These are phyloP conservation scores for Paraplagusia blochii DNA, from an alignment of 2,113 vertebrate genomes.

Conservation along the genomic window DNA sequence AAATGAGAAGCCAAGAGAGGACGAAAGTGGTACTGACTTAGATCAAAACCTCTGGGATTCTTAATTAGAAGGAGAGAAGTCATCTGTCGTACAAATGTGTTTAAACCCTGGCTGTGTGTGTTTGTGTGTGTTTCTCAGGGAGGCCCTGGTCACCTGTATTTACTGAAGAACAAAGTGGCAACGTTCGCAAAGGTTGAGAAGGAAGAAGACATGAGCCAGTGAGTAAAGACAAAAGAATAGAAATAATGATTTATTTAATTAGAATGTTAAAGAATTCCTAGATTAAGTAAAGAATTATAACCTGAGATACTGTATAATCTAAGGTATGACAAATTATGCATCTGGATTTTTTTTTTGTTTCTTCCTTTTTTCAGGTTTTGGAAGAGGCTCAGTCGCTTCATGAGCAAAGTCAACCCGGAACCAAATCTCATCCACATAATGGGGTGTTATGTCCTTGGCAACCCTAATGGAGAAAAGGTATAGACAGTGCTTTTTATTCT, in stretches of 20 bases:
- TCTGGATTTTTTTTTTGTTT: slow-evolving; percentile 1
- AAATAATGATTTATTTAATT: no score
- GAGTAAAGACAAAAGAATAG: no score
- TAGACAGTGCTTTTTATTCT: neutral
- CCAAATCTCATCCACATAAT: slow-evolving; percentile 95
- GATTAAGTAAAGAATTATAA: neutral
- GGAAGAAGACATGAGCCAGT: slow-evolving; percentile 98
- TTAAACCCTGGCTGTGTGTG: neutral
- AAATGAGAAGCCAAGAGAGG: neutral
- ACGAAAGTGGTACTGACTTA: neutral
- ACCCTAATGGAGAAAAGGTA: slow-evolving; percentile 99
- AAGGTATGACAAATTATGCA: no score
- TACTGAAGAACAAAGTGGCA: slow-evolving; percentile 98
- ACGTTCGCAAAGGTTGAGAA: slow-evolving; percentile 99
- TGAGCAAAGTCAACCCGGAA: slow-evolving; percentile 97
- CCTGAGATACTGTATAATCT: no score
- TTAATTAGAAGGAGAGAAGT: neutral
- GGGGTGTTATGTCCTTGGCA: slow-evolving; percentile 97
- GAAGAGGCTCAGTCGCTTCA: slow-evolving; percentile 91
- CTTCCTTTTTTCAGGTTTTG: slow-evolving; percentile 82
- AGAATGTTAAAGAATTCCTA: neutral
- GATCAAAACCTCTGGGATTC: neutral
- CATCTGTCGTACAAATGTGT: neutral
- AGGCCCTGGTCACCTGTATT: slow-evolving; percentile 92
- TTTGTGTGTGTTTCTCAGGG: slow-evolving; percentile 74